Percentiles rank a stretch among this genome's conserved stretches.
Evolutionary conservation across 2,113 vertebrate species (phyloP).

Genomic region (Amblyopsis rosae): DNA sequence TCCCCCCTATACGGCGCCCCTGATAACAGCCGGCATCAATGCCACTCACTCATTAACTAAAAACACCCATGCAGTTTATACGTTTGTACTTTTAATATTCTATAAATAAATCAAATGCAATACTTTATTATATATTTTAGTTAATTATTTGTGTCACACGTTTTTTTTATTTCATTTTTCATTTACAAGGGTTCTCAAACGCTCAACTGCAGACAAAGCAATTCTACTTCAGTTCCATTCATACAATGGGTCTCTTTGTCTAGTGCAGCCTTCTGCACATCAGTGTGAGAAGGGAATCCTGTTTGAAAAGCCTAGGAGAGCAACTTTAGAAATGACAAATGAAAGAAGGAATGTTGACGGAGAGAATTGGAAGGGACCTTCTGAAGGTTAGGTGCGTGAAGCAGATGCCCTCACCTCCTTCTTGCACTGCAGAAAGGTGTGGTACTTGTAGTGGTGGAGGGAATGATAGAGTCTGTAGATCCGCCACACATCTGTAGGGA

Average conservation of each 20-base stretch:
- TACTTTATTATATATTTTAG: too few relatives aligned
- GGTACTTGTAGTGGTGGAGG: slow-evolving; percentile 93
- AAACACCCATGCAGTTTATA: too few relatives aligned
- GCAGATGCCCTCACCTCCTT: slow-evolving; percentile 80
- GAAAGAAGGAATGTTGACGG: neutral
- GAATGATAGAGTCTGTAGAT: slow-evolving; percentile 89
- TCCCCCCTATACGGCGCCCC: too few relatives aligned
- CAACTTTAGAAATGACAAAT: neutral
- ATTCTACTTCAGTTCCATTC: neutral
- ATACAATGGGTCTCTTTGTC: neutral
- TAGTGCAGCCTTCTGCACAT: neutral
- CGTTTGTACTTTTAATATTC: too few relatives aligned
- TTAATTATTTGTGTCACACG: too few relatives aligned
- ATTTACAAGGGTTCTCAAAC: too few relatives aligned
- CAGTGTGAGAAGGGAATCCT: neutral
- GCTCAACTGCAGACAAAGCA: neutral
- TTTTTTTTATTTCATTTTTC: too few relatives aligned
- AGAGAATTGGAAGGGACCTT: neutral
- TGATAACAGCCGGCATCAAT: too few relatives aligned
- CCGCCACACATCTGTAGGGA: slow-evolving; percentile 82
- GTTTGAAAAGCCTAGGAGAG: neutral
- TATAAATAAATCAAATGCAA: too few relatives aligned
- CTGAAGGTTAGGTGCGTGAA: neutral
- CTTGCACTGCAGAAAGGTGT: slow-evolving; percentile 89
- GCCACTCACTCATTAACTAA: too few relatives aligned